Evolutionary conservation across 2,797 vertebrate genomes (phyloP).

Genomic region (Argya squamiceps): DNA sequence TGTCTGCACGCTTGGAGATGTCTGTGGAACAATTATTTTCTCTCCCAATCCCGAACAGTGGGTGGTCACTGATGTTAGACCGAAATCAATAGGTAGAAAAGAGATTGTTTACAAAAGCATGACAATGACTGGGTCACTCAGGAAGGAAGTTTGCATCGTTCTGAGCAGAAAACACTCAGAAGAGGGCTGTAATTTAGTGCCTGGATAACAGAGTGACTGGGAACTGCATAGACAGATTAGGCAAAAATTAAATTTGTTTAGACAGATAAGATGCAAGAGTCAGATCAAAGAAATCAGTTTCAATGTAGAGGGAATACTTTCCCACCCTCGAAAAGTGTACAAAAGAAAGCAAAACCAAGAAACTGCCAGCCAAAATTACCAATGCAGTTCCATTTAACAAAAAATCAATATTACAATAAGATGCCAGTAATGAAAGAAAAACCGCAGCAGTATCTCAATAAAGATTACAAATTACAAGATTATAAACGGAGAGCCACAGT

Average conservation of each 20-base stretch:
- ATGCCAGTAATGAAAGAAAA: constrained; percentile 63
- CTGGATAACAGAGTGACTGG: constrained; percentile 33
- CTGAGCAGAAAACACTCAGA: constrained; percentile 30
- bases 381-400: constrained; percentile 57
- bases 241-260: constrained; percentile 51
- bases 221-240: constrained; percentile 32
- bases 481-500: constrained; percentile 61
- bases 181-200: constrained; percentile 36
- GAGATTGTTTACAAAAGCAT: constrained; percentile 52
- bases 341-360: constrained; percentile 34
- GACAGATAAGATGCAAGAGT: background rate
- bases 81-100: constrained; percentile 59
- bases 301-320: background rate
- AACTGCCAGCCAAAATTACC: constrained; percentile 58
- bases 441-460: constrained; percentile 47
- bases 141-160: constrained; percentile 35
- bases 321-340: background rate
- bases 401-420: constrained; percentile 68
- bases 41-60: background rate
- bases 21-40: constrained; percentile 33
- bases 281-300: constrained; percentile 35
- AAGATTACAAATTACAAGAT: constrained; percentile 66
- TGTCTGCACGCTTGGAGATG: background rate
- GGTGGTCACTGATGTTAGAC: constrained; percentile 39
- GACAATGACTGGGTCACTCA: constrained; percentile 38